phyloP scores from a whole-genome alignment of 2,888 invertebrate genomes.

The Lepidonotus clava region DNA sequence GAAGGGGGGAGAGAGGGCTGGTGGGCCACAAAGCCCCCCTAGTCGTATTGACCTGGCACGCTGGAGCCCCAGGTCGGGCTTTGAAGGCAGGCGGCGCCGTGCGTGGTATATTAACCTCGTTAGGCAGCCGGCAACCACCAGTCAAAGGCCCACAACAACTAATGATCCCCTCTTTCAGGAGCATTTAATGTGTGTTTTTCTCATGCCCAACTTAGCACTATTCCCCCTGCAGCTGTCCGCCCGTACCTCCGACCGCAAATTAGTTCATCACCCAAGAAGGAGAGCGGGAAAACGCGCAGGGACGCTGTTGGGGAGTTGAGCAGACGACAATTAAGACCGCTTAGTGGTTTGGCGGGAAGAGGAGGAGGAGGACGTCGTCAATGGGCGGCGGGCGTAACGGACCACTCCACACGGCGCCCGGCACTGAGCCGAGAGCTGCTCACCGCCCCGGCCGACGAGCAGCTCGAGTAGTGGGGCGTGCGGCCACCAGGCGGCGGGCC shows the following conservation, averaged over 20 bases:
- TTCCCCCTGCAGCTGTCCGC: slow-evolving; percentile 37
- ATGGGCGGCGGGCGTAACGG: background rate
- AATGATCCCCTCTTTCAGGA: slow-evolving; percentile 45
- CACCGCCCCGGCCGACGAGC: background rate
- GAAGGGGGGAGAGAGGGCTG: background rate
- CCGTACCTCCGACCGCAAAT: slow-evolving; percentile 42
- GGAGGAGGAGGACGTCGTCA: background rate
- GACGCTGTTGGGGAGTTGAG: slow-evolving; percentile 7
- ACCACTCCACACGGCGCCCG: slow-evolving; percentile 10
- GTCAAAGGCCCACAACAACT: slow-evolving; percentile 51
- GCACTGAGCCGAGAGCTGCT: background rate
- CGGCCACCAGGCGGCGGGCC: background rate
- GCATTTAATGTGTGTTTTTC: slow-evolving; percentile 45
- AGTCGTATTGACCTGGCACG: slow-evolving; percentile 24
- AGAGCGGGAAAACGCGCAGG: too few species aligned
- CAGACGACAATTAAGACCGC: slow-evolving; percentile 26
- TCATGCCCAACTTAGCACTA: slow-evolving; percentile 44
- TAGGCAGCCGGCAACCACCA: slow-evolving; percentile 31
- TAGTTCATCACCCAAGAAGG: background rate
- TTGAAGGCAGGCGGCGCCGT: slow-evolving; percentile 2
- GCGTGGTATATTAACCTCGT: slow-evolving; percentile 51
- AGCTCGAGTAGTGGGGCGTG: slow-evolving; percentile 1
- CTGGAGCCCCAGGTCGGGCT: background rate
- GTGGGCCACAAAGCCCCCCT: background rate
- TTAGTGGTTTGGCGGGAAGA: too few species aligned